Evolutionary conservation across 2,888 invertebrate species (phyloP), one percentile per base, ranked within the genome.

Genomic region (Strigamia transsilvanica): DNA sequence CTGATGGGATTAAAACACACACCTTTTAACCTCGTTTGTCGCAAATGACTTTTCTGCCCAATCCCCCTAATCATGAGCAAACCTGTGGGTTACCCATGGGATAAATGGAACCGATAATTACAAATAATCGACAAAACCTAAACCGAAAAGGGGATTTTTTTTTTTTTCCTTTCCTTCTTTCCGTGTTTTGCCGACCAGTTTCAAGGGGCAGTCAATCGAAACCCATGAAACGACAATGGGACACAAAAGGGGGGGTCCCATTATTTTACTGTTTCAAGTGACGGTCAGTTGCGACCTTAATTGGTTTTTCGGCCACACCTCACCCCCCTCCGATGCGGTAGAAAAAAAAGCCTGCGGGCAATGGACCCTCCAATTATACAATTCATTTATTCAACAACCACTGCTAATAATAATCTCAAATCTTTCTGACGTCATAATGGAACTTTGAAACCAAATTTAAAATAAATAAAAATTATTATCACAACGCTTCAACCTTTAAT

Each of bases 221-320:
- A 66, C 61, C 61, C 61, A 66, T 66, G 61, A 66, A 66, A 66
- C 23, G 9, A 66, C 61, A 66, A 66, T 66, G 23, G 61, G 61
- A 66, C 61, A 61, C 61, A 66, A 66, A 66, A 66, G 21, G 10
- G 61, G 46, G 46, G 38, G 4, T 38, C 5, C 46, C 46, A 46
- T 46, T 66, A 23, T 66, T 66, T 66, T 66, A 66, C 61, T 21
- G 61, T 66, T 66, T 66, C 23, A 18, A 66, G 61, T 66, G 61
- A 66, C 61, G 61, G 61, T 66, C 61, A 66, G 61, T 66, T 66
- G 61, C 61, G 61, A 23, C 61, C 61, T 66, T 66, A 66, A 66
- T 66, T 66, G 61, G 61, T 66, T 66, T 23, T 23, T n/a, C 23
- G 61, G 61, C 1, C 61, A 23, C 61, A 66, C 61, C 61, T 23